phyloP scores from a whole-genome alignment of 2,113 vertebrate genomes.

The Clarias batrachus region DNA sequence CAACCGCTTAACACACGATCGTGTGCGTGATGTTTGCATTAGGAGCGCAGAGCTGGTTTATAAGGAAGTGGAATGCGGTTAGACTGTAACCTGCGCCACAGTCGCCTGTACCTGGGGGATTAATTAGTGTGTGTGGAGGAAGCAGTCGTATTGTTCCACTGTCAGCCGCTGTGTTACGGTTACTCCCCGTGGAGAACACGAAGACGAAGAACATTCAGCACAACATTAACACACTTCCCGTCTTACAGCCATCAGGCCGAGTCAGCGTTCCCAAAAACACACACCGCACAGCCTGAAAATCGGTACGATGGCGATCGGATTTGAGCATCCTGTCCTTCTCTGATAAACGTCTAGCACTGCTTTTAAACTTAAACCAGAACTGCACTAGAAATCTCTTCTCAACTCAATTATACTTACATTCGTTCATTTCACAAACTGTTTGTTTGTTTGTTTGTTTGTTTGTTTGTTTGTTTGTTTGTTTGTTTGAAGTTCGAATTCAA shows the following conservation, averaged over 20 bases:
- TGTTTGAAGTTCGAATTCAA: neutral
- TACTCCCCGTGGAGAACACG: conserved; percentile 6
- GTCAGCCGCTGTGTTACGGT: conserved; percentile 14
- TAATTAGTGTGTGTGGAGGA: conserved; percentile 49
- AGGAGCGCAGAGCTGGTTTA: neutral
- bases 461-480: neutral
- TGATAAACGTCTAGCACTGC: neutral
- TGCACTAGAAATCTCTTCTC: neutral
- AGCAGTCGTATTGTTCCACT: conserved; percentile 35
- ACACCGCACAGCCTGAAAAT: neutral
- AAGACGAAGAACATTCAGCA: conserved; percentile 29
- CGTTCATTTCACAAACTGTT: neutral
- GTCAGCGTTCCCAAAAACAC: conserved; percentile 7
- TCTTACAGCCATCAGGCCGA: neutral
- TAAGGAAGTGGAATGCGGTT: conserved; percentile 5
- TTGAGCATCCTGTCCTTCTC: neutral
- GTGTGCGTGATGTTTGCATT: neutral
- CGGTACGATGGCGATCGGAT: too few species aligned
- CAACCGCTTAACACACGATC: neutral
- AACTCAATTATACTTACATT: neutral
- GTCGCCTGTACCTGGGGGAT: conserved; percentile 40
- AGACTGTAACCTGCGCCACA: conserved; percentile 17
- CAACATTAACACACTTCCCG: conserved; percentile 20
- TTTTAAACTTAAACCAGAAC: neutral
- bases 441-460: neutral